A percentile compares a stretch with the other conserved stretches of the same genome.
These are phyloP conservation scores for Clarias platycephalus DNA, from an alignment of 2,797 vertebrate species.

Conservation along the genomic window DNA sequence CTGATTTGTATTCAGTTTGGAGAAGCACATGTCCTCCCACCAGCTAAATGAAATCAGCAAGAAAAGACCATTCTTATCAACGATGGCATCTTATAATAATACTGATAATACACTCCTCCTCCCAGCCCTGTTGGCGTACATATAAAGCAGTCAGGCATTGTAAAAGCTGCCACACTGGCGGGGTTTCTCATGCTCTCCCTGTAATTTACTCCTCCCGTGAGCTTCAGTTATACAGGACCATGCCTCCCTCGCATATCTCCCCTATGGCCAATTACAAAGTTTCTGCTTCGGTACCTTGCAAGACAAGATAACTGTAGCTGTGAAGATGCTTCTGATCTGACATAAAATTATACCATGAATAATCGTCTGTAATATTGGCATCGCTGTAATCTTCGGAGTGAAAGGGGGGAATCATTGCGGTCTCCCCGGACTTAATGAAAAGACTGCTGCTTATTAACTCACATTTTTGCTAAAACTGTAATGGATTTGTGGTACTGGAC, in stretches of 20 bases:
- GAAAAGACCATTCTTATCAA: not conserved
- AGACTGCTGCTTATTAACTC: constrained; percentile 19
- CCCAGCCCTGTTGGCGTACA: not conserved
- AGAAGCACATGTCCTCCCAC: not conserved
- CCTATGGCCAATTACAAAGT: constrained; percentile 41
- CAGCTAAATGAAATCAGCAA: not conserved
- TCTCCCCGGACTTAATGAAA: constrained; percentile 21
- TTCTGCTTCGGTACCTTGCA: constrained; percentile 35
- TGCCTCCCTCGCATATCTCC: constrained; percentile 22
- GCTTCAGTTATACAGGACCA: constrained; percentile 18
- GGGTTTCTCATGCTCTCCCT: constrained; percentile 9
- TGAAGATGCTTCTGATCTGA: constrained; percentile 26
- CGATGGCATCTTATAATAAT: constrained; percentile 5
- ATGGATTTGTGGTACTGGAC: not conserved
- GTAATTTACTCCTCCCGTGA: constrained; percentile 21
- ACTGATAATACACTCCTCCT: not conserved
- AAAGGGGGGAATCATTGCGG: constrained; percentile 9
- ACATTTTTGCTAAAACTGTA: not conserved
- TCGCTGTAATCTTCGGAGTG: not conserved
- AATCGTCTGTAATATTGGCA: constrained; percentile 7
- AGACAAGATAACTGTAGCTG: constrained; percentile 23
- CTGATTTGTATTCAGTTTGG: constrained; percentile 12
- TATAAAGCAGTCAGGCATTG: not conserved
- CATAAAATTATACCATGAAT: constrained; percentile 23
- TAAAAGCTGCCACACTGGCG: not conserved